Evolutionary conservation across 37 sponge, comb jelly and placozoan genomes (phyloP).

Genomic region (Diacarnus erythraeanus): DNA sequence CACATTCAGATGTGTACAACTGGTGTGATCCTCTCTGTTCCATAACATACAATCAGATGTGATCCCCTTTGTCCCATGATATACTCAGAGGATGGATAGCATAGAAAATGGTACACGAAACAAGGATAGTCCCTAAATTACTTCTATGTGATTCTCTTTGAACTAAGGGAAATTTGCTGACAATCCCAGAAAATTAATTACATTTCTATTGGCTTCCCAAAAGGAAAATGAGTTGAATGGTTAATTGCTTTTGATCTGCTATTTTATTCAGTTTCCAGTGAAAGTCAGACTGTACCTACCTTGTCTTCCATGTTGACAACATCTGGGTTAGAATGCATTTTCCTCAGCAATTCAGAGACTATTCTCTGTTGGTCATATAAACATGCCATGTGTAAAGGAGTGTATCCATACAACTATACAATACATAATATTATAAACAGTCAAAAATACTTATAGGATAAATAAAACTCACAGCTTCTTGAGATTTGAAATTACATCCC

Average conservation of each 20-base stretch:
- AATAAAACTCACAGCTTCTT: conserved; percentile 19
- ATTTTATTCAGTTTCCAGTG: neutral
- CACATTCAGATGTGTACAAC: no score
- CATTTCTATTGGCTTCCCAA: no score
- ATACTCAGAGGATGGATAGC: no score
- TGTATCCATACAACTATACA: conserved; percentile 41
- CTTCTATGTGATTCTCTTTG: no score
- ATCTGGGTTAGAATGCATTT: neutral
- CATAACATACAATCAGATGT: no score
- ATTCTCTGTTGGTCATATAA: conserved; percentile 49
- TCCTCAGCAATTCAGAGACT: conserved; percentile 36
- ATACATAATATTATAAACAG: no score
- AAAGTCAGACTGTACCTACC: neutral
- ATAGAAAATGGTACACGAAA: no score
- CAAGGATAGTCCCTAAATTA: no score
- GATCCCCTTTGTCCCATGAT: no score
- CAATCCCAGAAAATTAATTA: no score
- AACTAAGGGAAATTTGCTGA: no score
- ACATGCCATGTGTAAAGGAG: conserved; percentile 70
- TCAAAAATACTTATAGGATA: neutral
- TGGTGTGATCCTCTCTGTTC: no score
- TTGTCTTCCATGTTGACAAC: conserved; percentile 2
- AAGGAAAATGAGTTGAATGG: neutral
- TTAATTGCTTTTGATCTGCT: neutral
- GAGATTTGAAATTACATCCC: conserved; percentile 1